These are phyloP conservation scores for Anthophora plumipes DNA, from an alignment of 2,888 invertebrate species.

Conservation along the genomic window DNA sequence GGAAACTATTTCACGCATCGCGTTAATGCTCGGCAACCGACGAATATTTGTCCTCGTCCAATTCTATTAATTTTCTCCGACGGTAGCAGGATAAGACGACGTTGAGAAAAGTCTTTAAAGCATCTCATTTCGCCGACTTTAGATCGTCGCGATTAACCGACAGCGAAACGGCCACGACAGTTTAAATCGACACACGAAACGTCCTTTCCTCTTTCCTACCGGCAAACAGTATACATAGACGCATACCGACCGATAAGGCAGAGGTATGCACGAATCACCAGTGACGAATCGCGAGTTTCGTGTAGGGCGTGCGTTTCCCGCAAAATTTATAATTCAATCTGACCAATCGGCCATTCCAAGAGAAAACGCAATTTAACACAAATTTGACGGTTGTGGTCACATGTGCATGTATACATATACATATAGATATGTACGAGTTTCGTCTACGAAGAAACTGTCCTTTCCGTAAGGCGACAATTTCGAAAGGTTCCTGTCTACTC, in stretches of 20 bases:
- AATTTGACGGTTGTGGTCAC: too few species aligned
- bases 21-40: constrained; percentile 50
- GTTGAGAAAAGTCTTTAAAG: too few species aligned
- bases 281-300: constrained; percentile 6
- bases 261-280: too few species aligned
- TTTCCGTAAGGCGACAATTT: not conserved
- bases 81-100: too few species aligned
- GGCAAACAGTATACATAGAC: constrained; percentile 47
- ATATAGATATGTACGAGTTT: too few species aligned
- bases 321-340: not conserved
- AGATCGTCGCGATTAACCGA: not conserved
- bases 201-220: constrained; percentile 69
- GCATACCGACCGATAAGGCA: constrained; percentile 42
- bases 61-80: constrained; percentile 47
- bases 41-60: constrained; percentile 61
- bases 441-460: not conserved
- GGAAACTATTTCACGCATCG: constrained; percentile 65
- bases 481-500: not conserved
- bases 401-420: too few species aligned
- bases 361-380: too few species aligned
- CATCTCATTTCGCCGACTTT: not conserved
- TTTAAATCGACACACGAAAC: constrained; percentile 77
- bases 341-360: too few species aligned
- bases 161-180: constrained; percentile 27
- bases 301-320: not conserved